Conservation (phyloP, 92 coral and sea anemone species). For the Metridium senile region DNA sequence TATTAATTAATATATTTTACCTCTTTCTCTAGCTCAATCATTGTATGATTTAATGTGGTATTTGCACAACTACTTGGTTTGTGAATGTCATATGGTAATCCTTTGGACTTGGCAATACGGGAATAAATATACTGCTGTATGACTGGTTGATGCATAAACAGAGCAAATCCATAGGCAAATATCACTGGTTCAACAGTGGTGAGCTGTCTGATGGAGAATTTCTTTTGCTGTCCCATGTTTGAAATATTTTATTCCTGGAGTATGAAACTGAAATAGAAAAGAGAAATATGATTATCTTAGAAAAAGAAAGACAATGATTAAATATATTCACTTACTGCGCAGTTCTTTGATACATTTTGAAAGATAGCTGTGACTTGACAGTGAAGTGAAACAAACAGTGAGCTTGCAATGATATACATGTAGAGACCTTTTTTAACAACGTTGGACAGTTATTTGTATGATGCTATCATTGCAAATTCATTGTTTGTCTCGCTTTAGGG, state of each 20-base stretch:
- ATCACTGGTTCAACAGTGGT: constrained; percentile 77
- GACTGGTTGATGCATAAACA: constrained; percentile 79
- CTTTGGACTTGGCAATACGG: constrained; percentile 64
- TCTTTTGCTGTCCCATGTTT: constrained; percentile 11
- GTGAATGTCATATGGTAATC: constrained; percentile 48
- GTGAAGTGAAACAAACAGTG: no score
- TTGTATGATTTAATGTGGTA: constrained; percentile 40
- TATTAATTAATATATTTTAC: no score
- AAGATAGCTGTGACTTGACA: no score
- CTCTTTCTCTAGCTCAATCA: constrained; percentile 59
- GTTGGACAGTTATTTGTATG: no score
- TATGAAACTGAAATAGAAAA: constrained; percentile 9
- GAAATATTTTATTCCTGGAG: not conserved
- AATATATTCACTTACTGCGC: no score
- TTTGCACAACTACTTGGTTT: constrained; percentile 43
- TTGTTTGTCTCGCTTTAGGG: no score
- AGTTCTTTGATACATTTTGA: no score
- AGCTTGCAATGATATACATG: no score
- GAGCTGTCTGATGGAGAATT: constrained; percentile 37
- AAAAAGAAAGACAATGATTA: no score
- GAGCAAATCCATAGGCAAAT: constrained; percentile 69
- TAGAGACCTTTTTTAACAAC: no score
- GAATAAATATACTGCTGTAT: constrained; percentile 74
- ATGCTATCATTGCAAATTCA: no score
- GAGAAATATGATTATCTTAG: not conserved